Evolutionary conservation across 2,113 vertebrate genomes (phyloP), one percentile per base, ranked within the genome.

Genomic region (Danio rerio): DNA sequence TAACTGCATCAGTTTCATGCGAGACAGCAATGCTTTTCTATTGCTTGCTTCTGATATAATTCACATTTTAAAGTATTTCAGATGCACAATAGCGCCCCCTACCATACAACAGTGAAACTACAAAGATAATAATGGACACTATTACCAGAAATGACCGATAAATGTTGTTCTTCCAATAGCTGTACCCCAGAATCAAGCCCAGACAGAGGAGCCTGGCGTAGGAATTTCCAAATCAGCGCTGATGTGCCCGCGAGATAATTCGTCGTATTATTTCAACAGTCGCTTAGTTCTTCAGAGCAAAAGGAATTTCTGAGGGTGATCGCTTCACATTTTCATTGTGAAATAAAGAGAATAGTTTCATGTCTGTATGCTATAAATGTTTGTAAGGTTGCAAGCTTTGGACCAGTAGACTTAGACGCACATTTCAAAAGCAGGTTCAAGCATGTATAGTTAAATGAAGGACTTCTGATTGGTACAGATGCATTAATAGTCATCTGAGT

Each of bases 121-220:
- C 49, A 52, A 5, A 52, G 31, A 40, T 63, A 9, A 18, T 6
- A 50, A 21, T 7, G 4, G 8, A 31, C 31, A 31, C 1, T 1
- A 53, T 20, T 18, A 47, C n/a, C 10, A 55, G 4, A 12, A 2
- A 47, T 68, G n/a, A n/a, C 15, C 59, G 9, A 58, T 59, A n/a
- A 59, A 20, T 71, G 15, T 78, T 75, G 47, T 88, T 82, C 31
- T 50, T 55, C 86, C 10, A 85, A 5, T 90, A 99, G 97, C 94
- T 99, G 0, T 98, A 98, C 81, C 96, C 94, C 45, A 93, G 97
- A 91, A 97, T 98, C 93, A 97, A 96, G 87, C 96, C 94, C 52
- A 93, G 96, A 85, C 96, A 98, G 88, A 95, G 97, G 91, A 98
- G 93, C 86, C 93, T 98, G 92, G 97, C 97, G 10, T 99, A 91